These are phyloP conservation scores for Melanostoma scalare DNA, from an alignment of 2,888 invertebrate species.

Conservation along the genomic window DNA sequence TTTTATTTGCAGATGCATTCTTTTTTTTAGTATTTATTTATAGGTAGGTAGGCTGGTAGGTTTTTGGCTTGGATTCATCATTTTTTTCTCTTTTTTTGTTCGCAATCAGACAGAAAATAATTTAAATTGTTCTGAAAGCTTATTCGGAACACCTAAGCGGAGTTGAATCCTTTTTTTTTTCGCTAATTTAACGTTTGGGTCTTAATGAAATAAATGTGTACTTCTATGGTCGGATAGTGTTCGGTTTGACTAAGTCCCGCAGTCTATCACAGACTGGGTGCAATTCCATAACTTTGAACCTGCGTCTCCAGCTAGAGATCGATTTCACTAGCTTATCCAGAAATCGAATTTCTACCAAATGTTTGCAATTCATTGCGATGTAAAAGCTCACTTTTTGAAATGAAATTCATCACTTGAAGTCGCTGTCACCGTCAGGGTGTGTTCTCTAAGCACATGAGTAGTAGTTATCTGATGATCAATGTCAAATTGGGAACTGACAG, in stretches of 20 bases:
- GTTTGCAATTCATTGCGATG: too few species aligned
- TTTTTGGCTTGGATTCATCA: not conserved
- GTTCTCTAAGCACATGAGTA: too few species aligned
- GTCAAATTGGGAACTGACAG: too few species aligned
- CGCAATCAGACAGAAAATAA: conserved; percentile 68
- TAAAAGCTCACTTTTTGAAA: too few species aligned
- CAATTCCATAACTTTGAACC: too few species aligned
- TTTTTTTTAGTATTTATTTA: conserved; percentile 23
- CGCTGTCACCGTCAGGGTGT: too few species aligned
- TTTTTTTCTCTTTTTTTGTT: conserved; percentile 24
- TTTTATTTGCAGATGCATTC: conserved; percentile 29
- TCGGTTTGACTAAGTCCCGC: not conserved
- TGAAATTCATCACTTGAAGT: too few species aligned
- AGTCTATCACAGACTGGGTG: too few species aligned
- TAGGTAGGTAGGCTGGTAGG: not conserved
- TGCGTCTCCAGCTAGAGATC: too few species aligned
- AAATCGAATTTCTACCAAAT: too few species aligned
- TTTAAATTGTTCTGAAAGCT: conserved; percentile 63
- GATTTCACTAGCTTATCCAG: too few species aligned
- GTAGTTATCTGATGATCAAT: too few species aligned
- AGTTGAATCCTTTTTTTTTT: conserved; percentile 21
- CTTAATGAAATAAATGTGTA: not conserved
- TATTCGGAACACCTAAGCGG: conserved; percentile 46
- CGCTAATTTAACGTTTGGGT: conserved; percentile 8
- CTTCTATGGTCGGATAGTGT: not conserved